Base-by-base conservation (phyloP, 2,888 invertebrate genomes). In the Patella depressa region DNA sequence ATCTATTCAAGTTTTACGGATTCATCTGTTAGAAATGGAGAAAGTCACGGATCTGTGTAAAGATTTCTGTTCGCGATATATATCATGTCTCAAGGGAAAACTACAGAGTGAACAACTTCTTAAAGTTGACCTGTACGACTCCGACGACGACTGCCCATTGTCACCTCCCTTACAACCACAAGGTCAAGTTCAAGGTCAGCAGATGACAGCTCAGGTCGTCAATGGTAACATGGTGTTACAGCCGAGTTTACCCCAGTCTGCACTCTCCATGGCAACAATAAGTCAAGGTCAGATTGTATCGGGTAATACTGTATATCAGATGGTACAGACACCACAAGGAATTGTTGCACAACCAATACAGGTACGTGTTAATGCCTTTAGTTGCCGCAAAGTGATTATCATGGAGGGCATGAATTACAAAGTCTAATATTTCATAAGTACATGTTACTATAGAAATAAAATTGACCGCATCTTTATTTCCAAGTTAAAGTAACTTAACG, bases 31-130 rank as follows among this genome's bases (percentile, higher is more conserved):
- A 85, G 98, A 98, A 91, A 92, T 98, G 90, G 97, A 97, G 92
- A 98, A 98, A 92, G 97, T 98, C 19, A 97, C 97, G 92, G 97
- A 98, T 92, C 91, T 98, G 87, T 98, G 97, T 92, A 96, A 97
- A 87, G 97, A 98, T 93, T 98, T 98, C 93, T 97, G 97, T 93
- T 96, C 95, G 83, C 94, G 97, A 75, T 98, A 98, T 93, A 97
- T 93, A 69, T 95, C 96, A 72, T 97, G 97, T 90, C 93, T 97
- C 84, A 97, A 97, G 91, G 96, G 82, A 95, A 91, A 91, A 82
- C 84, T 92, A 15, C 91, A 91, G 75, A 90, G 89, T 82, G 91
- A 91, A 72, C 89, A 90, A 69, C 82, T 91, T 19, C 84, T 91
- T 53, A 85, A 89, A 24, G 85, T 87, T 19, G 89, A 89, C 55